Base-by-base conservation (phyloP, 2,797 vertebrate species). In the Arctocebus calabarensis region DNA sequence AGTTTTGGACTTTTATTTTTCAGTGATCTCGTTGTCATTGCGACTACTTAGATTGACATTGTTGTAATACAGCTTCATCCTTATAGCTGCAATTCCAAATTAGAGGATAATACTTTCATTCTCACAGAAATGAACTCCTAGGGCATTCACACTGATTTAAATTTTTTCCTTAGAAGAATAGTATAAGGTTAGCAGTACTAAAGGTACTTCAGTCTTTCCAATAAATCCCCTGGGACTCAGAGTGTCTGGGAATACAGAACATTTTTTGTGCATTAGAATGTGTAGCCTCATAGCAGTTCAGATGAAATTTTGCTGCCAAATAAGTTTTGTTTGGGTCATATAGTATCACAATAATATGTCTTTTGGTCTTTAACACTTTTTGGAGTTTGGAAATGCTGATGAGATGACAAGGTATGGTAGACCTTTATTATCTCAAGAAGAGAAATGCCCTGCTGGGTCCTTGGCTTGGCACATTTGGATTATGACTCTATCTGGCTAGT, bases 61-160 rank as follows among this genome's bases (percentile, higher is more conserved):
- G 8, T 82, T 71, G 40, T 70, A 75, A 34, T 45, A 62, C 17
- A 73, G 88, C 4, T 8, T 86, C 2, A 3, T 55, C 25, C 57
- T 59, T 74, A 62, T 70, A 79, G 9, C 5, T 88, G 2, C 13
- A 77, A 43, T 84, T 84, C 57, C 17, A 27, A 90, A 57, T 59
- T 84, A 45, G 78, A 43, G 82, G 34, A 78, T 74, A 94, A 74
- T 12, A 29, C 40, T 97, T 95, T 79, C 17, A 79, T 83, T 89
- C 90, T 88, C n/a, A 89, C 61, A 84, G 45, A 70, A 3, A 19
- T 84, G 22, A 90, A 89, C n/a, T 93, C 37, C 32, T 84, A 57
- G 62, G 19, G 45, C 64, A 78, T 77, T 93, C 59, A 93, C 6
- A 88, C 10, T 32, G 8, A 70, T 89, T 91, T 77, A 96, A 66